Conservation (phyloP, 2,113 vertebrate species). For the Phasianus colchicus region DNA sequence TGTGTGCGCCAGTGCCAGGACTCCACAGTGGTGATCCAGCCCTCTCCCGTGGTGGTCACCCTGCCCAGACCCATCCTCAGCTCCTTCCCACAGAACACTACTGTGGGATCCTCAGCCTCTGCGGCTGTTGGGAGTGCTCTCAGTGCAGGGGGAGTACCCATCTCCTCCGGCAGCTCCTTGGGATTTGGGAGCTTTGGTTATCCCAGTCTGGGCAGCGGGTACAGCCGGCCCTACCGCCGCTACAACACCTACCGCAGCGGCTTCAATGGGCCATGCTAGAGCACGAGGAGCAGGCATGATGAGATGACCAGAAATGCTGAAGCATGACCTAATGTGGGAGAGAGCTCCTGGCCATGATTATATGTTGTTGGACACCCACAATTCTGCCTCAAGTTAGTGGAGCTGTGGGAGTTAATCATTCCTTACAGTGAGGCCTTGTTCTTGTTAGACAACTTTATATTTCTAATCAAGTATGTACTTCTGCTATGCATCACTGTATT, state of each 20-base stretch:
- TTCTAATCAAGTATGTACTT: background rate
- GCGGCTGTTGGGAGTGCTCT: background rate
- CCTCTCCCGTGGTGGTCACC: constrained; percentile 4
- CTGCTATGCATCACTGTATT: background rate
- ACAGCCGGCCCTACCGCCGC: background rate
- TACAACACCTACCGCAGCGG: background rate
- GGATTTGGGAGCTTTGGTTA: constrained; percentile 18
- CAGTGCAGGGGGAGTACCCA: background rate
- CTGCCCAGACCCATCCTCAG: constrained; percentile 32
- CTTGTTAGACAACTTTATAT: background rate
- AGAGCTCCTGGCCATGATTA: background rate
- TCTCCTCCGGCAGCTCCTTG: background rate
- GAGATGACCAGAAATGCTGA: background rate
- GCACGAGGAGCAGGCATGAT: accelerated
- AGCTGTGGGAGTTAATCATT: background rate
- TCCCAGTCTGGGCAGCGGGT: background rate
- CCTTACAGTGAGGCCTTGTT: background rate
- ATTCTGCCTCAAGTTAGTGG: background rate
- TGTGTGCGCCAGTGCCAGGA: constrained; percentile 26
- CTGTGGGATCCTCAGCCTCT: background rate
- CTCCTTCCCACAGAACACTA: constrained; percentile 5
- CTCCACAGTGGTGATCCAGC: background rate
- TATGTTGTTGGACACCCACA: accelerated
- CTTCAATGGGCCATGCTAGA: background rate
- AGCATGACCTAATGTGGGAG: accelerated